Conservation (phyloP, 2,888 invertebrate species). For the Xylocampa areola region DNA sequence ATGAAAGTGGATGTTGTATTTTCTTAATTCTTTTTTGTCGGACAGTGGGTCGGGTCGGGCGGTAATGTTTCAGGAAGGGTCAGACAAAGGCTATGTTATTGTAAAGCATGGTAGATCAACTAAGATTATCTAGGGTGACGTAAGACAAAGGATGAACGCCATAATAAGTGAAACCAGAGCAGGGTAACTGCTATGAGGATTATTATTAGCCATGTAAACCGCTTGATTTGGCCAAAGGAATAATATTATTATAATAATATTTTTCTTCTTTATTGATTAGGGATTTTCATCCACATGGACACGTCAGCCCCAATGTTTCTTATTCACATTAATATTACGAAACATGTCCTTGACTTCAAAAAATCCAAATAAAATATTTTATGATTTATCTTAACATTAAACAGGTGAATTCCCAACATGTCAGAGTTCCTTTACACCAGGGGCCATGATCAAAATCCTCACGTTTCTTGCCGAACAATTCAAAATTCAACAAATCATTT, state of each 20-base stretch:
- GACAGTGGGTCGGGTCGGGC: conserved; percentile 40
- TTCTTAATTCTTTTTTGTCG: conserved; percentile 58
- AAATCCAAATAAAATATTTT: too few relatives aligned
- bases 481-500: too few relatives aligned
- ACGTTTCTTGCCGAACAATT: too few relatives aligned
- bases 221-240: conserved; percentile 18
- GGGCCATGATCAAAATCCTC: too few relatives aligned
- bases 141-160: conserved; percentile 56
- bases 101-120: conserved; percentile 53
- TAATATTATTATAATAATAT: conserved; percentile 36
- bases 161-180: conserved; percentile 57
- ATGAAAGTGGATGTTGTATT: conserved; percentile 49
- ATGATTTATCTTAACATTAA: too few relatives aligned
- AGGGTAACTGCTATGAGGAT: conserved; percentile 28
- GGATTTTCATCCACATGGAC: too few relatives aligned
- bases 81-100: conserved; percentile 41
- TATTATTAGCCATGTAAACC: conserved; percentile 43
- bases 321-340: too few relatives aligned
- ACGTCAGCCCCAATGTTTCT: too few relatives aligned
- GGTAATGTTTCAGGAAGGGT: conserved; percentile 28
- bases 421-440: too few relatives aligned
- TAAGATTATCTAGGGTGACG: conserved; percentile 53
- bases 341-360: too few relatives aligned
- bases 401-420: too few relatives aligned
- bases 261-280: too few relatives aligned